Percentiles rank a stretch among this genome's conserved stretches.
phyloP scores from a whole-genome alignment of 2,797 vertebrate species.

The Scleropages formosus region DNA sequence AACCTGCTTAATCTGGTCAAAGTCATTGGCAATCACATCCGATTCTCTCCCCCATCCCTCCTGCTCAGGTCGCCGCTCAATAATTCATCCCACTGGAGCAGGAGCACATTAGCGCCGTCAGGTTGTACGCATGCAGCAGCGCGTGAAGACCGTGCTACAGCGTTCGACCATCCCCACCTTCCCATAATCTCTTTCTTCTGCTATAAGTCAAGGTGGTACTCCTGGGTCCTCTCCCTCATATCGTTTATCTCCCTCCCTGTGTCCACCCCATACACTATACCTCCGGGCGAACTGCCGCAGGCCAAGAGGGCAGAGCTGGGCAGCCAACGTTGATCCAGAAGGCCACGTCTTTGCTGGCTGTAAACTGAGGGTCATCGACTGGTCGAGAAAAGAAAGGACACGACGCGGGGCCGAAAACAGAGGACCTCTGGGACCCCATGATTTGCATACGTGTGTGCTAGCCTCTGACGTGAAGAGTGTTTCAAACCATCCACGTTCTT shows the following conservation, averaged over 20 bases:
- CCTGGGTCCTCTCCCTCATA: neutral
- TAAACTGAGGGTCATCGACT: neutral
- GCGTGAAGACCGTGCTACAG: conserved; percentile 59
- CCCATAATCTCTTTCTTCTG: conserved; percentile 37
- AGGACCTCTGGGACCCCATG: too few species aligned
- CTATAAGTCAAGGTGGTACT: conserved; percentile 38
- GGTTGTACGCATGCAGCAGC: conserved; percentile 60
- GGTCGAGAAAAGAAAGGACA: too few species aligned
- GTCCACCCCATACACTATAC: too few species aligned
- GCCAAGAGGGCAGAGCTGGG: too few species aligned
- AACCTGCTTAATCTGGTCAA: conserved; percentile 1
- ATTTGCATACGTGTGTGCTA: too few species aligned
- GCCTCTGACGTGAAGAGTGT: too few species aligned
- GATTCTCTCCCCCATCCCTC: conserved; percentile 50
- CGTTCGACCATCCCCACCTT: conserved; percentile 37
- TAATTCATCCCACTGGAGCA: conserved; percentile 72
- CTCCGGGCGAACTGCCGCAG: neutral
- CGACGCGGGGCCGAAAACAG: too few species aligned
- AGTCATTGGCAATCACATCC: conserved; percentile 31
- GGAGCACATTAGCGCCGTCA: conserved; percentile 68
- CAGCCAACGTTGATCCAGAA: neutral
- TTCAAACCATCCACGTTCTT: too few species aligned
- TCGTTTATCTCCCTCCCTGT: neutral
- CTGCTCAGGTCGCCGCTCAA: conserved; percentile 58
- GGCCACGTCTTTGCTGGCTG: neutral